Evolutionary conservation across 2,888 invertebrate genomes (phyloP).

Genomic region (Acronicta alni): DNA sequence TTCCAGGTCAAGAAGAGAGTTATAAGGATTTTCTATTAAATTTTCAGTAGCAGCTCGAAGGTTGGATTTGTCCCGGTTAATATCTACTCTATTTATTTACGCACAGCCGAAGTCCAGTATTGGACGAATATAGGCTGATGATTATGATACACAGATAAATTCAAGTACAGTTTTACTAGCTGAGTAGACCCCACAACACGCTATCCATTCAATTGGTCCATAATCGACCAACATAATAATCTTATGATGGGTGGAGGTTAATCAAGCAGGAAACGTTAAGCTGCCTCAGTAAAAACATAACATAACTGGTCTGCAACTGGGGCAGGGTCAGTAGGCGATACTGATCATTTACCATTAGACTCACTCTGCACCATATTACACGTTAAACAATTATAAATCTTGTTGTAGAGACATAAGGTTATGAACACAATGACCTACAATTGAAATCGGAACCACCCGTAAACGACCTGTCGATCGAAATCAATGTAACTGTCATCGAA

Average conservation of each 20-base stretch:
- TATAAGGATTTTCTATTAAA: too few relatives aligned
- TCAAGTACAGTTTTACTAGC: too few relatives aligned
- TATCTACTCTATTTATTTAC: too few relatives aligned
- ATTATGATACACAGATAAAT: too few relatives aligned
- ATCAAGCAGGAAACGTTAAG: constrained; percentile 26
- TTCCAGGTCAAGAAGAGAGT: too few relatives aligned
- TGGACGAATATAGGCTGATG: too few relatives aligned
- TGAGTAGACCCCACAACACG: not conserved
- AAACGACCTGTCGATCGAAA: constrained; percentile 63
- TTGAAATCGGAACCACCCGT: constrained; percentile 44
- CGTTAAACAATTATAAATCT: constrained; percentile 40
- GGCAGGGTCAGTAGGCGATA: constrained; percentile 72
- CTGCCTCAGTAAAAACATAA: constrained; percentile 47
- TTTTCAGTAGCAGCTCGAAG: too few relatives aligned
- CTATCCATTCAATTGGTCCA: too few relatives aligned
- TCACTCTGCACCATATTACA: constrained; percentile 22
- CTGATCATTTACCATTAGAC: constrained; percentile 49
- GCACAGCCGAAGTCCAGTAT: too few relatives aligned
- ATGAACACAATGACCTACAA: constrained; percentile 31
- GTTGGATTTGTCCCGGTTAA: too few relatives aligned
- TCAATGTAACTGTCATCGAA: constrained; percentile 70
- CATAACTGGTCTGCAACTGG: constrained; percentile 57
- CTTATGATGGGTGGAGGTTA: constrained; percentile 24
- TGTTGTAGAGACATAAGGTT: constrained; percentile 51
- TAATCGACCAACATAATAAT: not conserved